These are phyloP conservation scores for Sebastes miniatus DNA, from an alignment of 2,797 vertebrate species.

Conservation along the genomic window DNA sequence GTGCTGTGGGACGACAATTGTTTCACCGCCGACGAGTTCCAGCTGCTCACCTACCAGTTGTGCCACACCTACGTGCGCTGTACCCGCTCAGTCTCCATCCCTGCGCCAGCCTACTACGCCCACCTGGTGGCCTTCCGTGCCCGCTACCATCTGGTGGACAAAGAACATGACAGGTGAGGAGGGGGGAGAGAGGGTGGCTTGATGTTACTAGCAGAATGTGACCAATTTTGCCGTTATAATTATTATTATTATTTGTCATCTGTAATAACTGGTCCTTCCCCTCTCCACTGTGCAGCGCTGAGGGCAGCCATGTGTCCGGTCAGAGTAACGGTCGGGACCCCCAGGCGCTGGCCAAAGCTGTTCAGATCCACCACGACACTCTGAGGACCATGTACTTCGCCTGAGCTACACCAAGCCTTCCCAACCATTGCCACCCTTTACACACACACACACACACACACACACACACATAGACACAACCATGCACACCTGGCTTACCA, in stretches of 20 bases:
- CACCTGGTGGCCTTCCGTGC: constrained; percentile 98
- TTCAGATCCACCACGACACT: constrained; percentile 99
- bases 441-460: constrained; percentile 29
- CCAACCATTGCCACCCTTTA: constrained; percentile 65
- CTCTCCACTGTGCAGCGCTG: constrained; percentile 85
- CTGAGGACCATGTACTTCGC: constrained; percentile 99
- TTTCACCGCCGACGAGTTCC: constrained; percentile 98
- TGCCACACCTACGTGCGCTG: constrained; percentile 99
- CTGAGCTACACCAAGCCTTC: constrained; percentile 77
- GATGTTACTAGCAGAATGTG: not conserved
- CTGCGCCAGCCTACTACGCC: constrained; percentile 97
- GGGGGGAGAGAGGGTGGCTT: not conserved
- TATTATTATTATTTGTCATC: not conserved
- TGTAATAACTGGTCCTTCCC: constrained; percentile 3
- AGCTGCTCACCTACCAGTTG: constrained; percentile 99
- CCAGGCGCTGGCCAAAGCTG: constrained; percentile 97
- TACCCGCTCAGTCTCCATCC: constrained; percentile 97
- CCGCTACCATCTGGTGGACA: constrained; percentile 98
- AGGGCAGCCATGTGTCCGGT: constrained; percentile 98
- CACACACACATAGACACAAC: constrained; percentile 65
- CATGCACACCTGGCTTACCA: constrained; percentile 73
- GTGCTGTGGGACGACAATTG: constrained; percentile 99
- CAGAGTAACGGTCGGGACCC: constrained; percentile 99
- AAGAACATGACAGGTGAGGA: constrained; percentile 96
- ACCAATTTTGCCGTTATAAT: not conserved